Evolutionary conservation across 2,888 invertebrate species (phyloP).

Genomic region (Stenolophus ochropezus): DNA sequence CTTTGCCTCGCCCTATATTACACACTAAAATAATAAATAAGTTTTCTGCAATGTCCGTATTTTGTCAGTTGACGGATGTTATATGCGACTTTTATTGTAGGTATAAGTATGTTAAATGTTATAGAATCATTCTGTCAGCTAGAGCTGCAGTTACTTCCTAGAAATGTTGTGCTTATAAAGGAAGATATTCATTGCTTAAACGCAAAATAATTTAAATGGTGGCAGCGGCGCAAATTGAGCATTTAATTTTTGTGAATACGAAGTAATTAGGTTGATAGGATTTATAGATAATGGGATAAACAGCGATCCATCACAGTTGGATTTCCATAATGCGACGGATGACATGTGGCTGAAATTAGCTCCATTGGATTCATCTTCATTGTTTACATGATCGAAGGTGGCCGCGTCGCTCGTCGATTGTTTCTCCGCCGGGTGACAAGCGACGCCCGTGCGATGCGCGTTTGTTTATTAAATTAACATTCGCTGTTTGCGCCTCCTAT

Average conservation of each 20-base stretch:
- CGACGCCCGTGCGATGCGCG: neutral
- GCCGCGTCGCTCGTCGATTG: neutral
- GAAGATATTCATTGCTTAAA: too few species aligned
- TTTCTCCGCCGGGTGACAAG: conserved; percentile 11
- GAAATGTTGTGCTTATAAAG: too few species aligned
- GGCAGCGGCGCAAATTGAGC: too few species aligned
- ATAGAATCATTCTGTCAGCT: too few species aligned
- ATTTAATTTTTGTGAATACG: neutral
- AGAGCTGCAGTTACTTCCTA: too few species aligned
- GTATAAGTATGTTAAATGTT: too few species aligned
- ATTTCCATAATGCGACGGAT: neutral
- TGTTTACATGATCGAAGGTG: conserved; percentile 25
- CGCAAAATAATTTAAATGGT: too few species aligned
- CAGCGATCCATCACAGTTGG: neutral
- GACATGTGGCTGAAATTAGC: neutral
- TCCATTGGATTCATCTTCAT: neutral
- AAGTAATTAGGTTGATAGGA: neutral
- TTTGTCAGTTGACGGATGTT: too few species aligned
- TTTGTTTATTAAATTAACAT: conserved; percentile 42
- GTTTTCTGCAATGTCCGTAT: too few species aligned
- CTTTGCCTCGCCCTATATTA: too few species aligned
- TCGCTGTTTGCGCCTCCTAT: conserved; percentile 37
- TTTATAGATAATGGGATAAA: neutral
- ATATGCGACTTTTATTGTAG: too few species aligned
- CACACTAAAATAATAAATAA: too few species aligned